Base-by-base conservation (phyloP, 2,113 vertebrate species). In the Regulus satrapa region DNA sequence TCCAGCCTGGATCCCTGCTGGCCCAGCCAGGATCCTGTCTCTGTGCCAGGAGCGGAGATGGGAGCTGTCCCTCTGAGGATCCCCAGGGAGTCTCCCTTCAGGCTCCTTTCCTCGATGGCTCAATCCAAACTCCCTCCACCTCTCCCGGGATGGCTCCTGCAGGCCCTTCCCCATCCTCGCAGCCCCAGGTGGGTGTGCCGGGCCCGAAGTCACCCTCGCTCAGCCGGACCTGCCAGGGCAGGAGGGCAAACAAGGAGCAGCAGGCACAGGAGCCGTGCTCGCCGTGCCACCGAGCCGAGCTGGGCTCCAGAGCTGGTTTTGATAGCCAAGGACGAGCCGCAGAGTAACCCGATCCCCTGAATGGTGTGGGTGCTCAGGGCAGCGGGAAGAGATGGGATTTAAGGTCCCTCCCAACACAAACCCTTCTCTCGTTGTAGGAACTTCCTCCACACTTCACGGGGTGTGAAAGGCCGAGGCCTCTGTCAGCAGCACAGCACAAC, bases 371-470 rank as follows among this genome's bases (percentile, higher is more conserved):
- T n/a, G 84, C 54, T 49, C 73, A 6, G 25, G 63, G 46, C 63
- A 52, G 45, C n/a, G 40, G 21, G 14, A 23, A 5, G 8, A 9
- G 38, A 9, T 2, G 45, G 26, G 59, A 14, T 56, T 72, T 63
- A 18, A 48, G 41, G 34, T 64, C 12, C 31, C 12, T 63, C 21
- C 41, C 66, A 18, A 6, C 20, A 24, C 41, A 41, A 56, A 41
- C 2, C 8, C 1, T 19, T 24, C 32, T 28, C 3, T 8, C n/a
- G 5, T 3, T 54, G 5, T 18, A 3, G 29, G 10, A 55, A 62
- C 12, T 56, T 54, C n/a, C 59, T 38, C 46, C 2, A 3, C 2
- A 2, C 63, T 41, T 51, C 10, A 3, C 17, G 1, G 15, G n/a
- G 3, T 0, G 3, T 0, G 19, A 36, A 4, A 28, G 51, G 46